Conservation (phyloP, 2,888 invertebrate species). For the Cerastis rubricosa region DNA sequence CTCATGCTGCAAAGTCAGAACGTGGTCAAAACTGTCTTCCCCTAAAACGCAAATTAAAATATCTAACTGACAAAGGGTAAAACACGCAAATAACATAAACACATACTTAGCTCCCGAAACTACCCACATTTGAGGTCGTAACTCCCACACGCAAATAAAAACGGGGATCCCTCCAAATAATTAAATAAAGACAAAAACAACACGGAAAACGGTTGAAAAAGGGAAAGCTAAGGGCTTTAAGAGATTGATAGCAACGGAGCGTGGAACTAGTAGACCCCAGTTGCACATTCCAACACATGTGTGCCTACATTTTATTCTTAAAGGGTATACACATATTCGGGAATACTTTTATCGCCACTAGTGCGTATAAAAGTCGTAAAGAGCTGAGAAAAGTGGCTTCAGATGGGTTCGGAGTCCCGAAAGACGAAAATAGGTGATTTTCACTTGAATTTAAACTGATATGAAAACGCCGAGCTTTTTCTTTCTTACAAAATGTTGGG, state of each 20-base stretch:
- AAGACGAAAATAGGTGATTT: constrained; percentile 14
- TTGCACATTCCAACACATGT: constrained; percentile 39
- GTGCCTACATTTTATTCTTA: constrained; percentile 41
- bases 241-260: constrained; percentile 43
- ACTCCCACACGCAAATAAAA: constrained; percentile 21
- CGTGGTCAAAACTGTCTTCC: neutral
- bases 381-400: constrained; percentile 12
- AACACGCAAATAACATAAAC: neutral
- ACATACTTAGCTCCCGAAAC: constrained; percentile 2
- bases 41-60: neutral
- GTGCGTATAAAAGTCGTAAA: constrained; percentile 42
- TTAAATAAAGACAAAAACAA: constrained; percentile 48
- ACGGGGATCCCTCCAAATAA: constrained; percentile 28
- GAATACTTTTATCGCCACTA: constrained; percentile 36
- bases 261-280: constrained; percentile 47
- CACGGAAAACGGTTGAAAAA: constrained; percentile 28
- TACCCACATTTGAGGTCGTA: constrained; percentile 2
- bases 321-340: constrained; percentile 32
- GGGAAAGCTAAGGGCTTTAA: constrained; percentile 33
- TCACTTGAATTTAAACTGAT: constrained; percentile 28
- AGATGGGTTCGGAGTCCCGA: neutral
- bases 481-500: neutral
- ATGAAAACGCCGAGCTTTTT: neutral
- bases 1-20: neutral
- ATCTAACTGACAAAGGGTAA: neutral